These are phyloP conservation scores for Merops nubicus DNA, from an alignment of 2,113 vertebrate genomes.

Conservation along the genomic window DNA sequence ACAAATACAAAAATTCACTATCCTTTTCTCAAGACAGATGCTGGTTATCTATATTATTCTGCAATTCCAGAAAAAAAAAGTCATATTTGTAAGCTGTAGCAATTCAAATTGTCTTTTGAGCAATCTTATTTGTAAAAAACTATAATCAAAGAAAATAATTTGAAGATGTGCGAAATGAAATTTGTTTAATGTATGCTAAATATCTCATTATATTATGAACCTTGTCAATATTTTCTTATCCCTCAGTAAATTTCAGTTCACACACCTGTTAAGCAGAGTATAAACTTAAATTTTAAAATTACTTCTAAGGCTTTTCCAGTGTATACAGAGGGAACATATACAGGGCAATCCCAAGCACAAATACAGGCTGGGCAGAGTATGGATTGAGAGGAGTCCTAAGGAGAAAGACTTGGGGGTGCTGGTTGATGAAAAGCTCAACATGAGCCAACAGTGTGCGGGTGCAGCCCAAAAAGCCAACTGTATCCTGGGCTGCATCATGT, in stretches of 20 bases:
- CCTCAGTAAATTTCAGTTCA: not conserved
- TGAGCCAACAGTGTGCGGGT: too few species aligned
- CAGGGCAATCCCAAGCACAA: too few species aligned
- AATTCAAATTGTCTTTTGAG: not conserved
- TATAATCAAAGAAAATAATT: not conserved
- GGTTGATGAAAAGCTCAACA: too few species aligned
- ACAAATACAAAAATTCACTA: not conserved
- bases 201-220: not conserved
- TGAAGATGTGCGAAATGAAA: not conserved
- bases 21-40: not conserved
- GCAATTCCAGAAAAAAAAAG: not conserved
- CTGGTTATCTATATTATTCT: not conserved
- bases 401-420: too few species aligned
- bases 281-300: not conserved
- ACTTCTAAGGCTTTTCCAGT: not conserved
- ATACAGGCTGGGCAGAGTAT: too few species aligned
- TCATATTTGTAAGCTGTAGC: not conserved
- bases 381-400: too few species aligned
- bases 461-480: too few species aligned
- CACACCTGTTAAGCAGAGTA: not conserved
- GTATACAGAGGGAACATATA: not conserved
- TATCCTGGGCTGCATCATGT: too few species aligned
- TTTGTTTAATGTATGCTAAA: not conserved
- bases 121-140: not conserved
- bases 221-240: not conserved